phyloP scores from a whole-genome alignment of 2,113 vertebrate species.

The Campylomormyrus tamandua region DNA sequence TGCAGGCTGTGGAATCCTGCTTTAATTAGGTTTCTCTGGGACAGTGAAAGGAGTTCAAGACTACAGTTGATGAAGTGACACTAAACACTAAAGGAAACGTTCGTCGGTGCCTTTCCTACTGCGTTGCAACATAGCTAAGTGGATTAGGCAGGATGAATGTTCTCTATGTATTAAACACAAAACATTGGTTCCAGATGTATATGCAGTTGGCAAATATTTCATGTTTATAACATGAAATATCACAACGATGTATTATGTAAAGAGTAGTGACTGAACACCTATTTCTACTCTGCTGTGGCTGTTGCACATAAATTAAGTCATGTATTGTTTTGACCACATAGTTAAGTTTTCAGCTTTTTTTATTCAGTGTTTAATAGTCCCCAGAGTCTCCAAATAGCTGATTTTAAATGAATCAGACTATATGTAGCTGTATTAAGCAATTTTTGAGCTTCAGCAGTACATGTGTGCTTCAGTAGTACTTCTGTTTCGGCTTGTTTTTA shows the following conservation, averaged over 20 bases:
- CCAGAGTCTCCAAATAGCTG: constrained; percentile 1
- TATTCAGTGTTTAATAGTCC: neutral
- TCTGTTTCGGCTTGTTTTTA: neutral
- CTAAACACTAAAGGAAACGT: neutral
- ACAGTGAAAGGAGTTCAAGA: neutral
- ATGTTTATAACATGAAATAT: constrained; percentile 5
- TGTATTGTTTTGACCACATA: neutral
- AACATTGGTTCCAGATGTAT: constrained; percentile 8
- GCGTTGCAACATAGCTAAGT: neutral
- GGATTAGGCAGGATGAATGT: neutral
- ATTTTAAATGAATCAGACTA: neutral
- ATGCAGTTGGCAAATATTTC: constrained; percentile 1
- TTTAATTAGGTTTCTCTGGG: neutral
- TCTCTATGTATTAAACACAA: constrained; percentile 3
- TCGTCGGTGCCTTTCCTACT: neutral
- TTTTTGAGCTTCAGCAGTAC: neutral
- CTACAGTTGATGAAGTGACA: neutral
- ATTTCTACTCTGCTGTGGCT: neutral
- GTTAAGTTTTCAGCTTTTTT: neutral
- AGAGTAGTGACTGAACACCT: constrained; percentile 8
- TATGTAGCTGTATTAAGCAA: neutral
- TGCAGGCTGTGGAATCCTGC: neutral
- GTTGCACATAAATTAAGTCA: neutral
- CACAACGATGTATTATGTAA: constrained; percentile 13
- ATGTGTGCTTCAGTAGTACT: neutral